Conservation (phyloP, 2,797 vertebrate genomes). For the Rhinophrynus dorsalis region DNA sequence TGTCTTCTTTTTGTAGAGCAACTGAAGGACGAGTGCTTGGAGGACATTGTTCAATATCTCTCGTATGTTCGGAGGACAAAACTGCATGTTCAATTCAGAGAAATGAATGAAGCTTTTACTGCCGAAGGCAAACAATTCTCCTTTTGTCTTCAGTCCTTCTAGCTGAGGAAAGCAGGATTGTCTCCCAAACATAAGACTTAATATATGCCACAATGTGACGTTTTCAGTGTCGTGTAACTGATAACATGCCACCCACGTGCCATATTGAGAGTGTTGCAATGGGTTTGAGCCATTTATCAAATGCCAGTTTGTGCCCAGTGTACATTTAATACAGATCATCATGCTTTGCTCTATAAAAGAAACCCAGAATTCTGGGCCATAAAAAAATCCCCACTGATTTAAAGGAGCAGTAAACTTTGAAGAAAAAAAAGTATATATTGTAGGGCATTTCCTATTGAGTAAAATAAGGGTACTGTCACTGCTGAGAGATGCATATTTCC, state of each 20-base stretch:
- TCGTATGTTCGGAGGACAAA: background rate
- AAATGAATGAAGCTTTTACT: conserved; percentile 4
- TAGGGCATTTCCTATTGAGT: too few species aligned
- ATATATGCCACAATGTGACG: conserved; percentile 11
- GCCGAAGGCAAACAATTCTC: conserved; percentile 10
- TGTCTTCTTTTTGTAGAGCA: background rate
- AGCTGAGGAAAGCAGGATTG: conserved; percentile 20
- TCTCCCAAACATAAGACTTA: conserved; percentile 2
- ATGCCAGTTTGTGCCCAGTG: too few species aligned
- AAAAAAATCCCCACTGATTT: too few species aligned
- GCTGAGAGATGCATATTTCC: too few species aligned
- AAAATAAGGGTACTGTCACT: too few species aligned
- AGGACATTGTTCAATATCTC: conserved; percentile 2
- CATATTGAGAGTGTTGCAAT: background rate
- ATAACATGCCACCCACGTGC: conserved; percentile 18
- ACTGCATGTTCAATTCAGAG: conserved; percentile 3
- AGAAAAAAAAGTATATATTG: too few species aligned
- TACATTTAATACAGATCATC: too few species aligned
- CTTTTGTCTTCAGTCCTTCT: conserved; percentile 14
- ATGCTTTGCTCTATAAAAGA: too few species aligned
- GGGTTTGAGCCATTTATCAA: too few species aligned
- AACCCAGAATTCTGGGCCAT: too few species aligned
- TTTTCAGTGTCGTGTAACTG: background rate
- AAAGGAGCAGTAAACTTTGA: too few species aligned
- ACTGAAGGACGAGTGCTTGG: background rate